Evolutionary conservation across 2,797 vertebrate species (phyloP).

Genomic region (Xenopus petersii): DNA sequence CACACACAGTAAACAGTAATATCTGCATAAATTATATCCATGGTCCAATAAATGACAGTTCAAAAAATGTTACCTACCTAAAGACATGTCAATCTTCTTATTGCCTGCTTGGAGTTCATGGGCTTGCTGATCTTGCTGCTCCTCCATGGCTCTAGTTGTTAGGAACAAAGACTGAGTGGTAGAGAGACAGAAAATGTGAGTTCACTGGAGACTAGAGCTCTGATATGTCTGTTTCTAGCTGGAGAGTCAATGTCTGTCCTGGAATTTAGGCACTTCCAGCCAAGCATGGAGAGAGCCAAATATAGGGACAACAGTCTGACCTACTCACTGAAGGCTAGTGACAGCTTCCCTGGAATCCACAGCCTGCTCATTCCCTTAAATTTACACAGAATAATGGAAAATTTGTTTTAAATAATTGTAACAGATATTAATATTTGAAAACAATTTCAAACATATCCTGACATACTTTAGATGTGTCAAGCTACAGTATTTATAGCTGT

Average conservation of each 20-base stretch:
- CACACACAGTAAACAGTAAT: no score
- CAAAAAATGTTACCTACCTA: slow-evolving; percentile 51
- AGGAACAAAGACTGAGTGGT: neutral
- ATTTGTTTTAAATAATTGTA: no score
- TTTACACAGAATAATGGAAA: neutral
- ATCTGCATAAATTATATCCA: no score
- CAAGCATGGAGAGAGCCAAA: slow-evolving; percentile 24
- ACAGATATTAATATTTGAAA: no score
- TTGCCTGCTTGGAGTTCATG: slow-evolving; percentile 1
- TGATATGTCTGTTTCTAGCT: neutral
- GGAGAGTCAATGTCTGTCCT: slow-evolving; percentile 9
- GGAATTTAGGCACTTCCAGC: neutral
- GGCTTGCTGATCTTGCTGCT: neutral
- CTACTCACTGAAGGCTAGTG: neutral
- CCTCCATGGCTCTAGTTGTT: slow-evolving; percentile 22
- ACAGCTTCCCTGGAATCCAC: neutral
- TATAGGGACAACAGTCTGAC: slow-evolving; percentile 1
- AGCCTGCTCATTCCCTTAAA: neutral
- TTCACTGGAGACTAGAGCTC: neutral
- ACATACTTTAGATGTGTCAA: no score
- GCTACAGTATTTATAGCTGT: no score
- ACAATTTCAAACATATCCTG: no score
- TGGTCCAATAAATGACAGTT: no score
- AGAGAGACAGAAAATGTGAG: neutral
- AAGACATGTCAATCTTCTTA: slow-evolving; percentile 59